Evolutionary conservation across 2,113 vertebrate species (phyloP).

Genomic region (Microtus montanus): DNA sequence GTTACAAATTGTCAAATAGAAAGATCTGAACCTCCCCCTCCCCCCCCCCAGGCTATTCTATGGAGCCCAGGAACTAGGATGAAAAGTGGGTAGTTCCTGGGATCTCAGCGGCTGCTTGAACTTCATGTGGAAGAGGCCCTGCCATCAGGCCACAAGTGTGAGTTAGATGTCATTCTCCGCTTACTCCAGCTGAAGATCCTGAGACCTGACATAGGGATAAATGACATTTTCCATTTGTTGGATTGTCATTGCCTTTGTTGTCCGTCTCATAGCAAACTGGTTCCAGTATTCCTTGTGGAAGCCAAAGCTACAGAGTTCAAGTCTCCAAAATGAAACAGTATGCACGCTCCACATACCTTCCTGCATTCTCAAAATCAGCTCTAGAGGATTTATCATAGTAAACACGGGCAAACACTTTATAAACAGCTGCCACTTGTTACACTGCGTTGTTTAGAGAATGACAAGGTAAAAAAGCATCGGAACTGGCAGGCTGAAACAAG

Average conservation of each 20-base stretch:
- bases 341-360: background rate
- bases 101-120: background rate
- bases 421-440: background rate
- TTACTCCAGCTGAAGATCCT: background rate
- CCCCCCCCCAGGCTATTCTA: background rate
- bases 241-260: background rate
- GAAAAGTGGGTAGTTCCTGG: background rate
- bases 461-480: background rate
- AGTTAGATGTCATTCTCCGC: background rate
- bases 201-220: background rate
- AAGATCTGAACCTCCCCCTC: background rate
- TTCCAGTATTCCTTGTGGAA: background rate
- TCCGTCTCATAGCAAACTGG: background rate
- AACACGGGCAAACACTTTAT: background rate
- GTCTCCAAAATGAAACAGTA: background rate
- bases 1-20: conserved; percentile 21
- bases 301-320: background rate
- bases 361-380: background rate
- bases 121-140: background rate
- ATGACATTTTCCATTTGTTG: background rate
- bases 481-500: background rate
- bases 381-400: background rate
- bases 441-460: background rate
- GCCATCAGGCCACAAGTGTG: no score
- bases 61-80: background rate